These are phyloP conservation scores for Plodia interpunctella DNA, from an alignment of 1,140 invertebrate genomes.

Conservation along the genomic window DNA sequence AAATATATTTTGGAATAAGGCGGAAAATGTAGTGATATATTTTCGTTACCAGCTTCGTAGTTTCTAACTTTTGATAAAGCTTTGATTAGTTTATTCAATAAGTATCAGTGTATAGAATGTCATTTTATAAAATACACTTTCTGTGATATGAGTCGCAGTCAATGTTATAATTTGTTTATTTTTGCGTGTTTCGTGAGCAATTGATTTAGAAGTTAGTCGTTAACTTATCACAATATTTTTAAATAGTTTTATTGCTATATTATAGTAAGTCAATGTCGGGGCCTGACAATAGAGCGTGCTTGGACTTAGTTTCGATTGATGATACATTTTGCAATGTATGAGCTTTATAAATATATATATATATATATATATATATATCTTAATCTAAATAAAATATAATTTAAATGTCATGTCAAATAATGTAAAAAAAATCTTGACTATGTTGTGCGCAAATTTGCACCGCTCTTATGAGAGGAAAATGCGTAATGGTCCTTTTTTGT, in stretches of 20 bases:
- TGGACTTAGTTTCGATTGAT: not conserved
- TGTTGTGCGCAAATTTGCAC: too few relatives aligned
- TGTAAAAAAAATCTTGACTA: too few relatives aligned
- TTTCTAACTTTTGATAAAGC: conserved; percentile 34
- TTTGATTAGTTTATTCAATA: conserved; percentile 31
- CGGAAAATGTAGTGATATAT: conserved; percentile 57
- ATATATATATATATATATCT: too few relatives aligned
- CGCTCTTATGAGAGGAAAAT: too few relatives aligned
- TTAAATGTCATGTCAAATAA: too few relatives aligned
- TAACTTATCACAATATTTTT: not conserved
- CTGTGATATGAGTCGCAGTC: conserved; percentile 47
- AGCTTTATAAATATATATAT: too few relatives aligned
- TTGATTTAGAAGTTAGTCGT: conserved; percentile 4
- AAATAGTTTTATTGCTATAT: not conserved
- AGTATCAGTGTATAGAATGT: conserved; percentile 7
- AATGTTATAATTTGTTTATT: conserved; percentile 20
- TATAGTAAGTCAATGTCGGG: not conserved
- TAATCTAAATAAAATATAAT: too few relatives aligned
- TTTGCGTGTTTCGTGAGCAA: conserved; percentile 1
- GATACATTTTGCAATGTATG: too few relatives aligned
- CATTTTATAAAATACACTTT: conserved; percentile 28
- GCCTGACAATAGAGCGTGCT: not conserved
- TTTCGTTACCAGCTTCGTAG: conserved; percentile 64
- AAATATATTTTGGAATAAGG: conserved; percentile 18
- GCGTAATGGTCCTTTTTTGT: too few relatives aligned